Evolutionary conservation across 2,113 vertebrate species (phyloP), one percentile per base, ranked within the genome.

Genomic region (Perca schrenkii): DNA sequence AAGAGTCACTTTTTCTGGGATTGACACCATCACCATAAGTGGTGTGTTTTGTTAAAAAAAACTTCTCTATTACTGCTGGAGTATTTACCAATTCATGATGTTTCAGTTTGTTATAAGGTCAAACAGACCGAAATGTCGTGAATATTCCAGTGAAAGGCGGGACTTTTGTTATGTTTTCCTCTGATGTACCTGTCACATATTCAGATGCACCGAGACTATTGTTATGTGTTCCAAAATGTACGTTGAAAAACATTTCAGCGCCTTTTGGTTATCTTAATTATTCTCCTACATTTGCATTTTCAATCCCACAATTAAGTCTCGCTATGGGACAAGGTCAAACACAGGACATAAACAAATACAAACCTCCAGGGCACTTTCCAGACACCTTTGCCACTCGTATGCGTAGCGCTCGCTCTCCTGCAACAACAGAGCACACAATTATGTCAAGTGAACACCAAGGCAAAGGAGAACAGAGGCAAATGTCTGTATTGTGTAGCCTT

Each of bases 391-490:
- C 98, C 98, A 99, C 88, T 99, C 98, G 3, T 98, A 99, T 0
- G 98, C 98, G 0, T 99, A 99, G 40, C 98, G 96, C 91, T 99
- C 98, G 0, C 97, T 99, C 92, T 99, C 98, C 98, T 99, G 15
- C 49, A 61, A 74, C 62, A 77, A 92, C 49, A 81, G 28, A 88
- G 7, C 12, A 79, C 16, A 64, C 54, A 47, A 49, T 78, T 52
- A 83, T 86, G 68, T 78, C 61, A 47, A 79, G 61, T 6, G 16
- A 82, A 84, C 83, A 83, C 54, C 75, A 70, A 77, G 4, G 60
- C 25, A 54, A 61, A 60, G 53, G 56, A 62, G 19, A 77, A 43
- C 12, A 12, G 50, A 57, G 47, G 15, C 15, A 13, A 4, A 36
- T 16, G 5, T 46, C 17, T 50, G 28, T n/a, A 7, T 58, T 74